Percentiles rank a stretch among this genome's conserved stretches.
phyloP scores from a whole-genome alignment of 1,140 invertebrate genomes.

The Rhyacophila brunnea region DNA sequence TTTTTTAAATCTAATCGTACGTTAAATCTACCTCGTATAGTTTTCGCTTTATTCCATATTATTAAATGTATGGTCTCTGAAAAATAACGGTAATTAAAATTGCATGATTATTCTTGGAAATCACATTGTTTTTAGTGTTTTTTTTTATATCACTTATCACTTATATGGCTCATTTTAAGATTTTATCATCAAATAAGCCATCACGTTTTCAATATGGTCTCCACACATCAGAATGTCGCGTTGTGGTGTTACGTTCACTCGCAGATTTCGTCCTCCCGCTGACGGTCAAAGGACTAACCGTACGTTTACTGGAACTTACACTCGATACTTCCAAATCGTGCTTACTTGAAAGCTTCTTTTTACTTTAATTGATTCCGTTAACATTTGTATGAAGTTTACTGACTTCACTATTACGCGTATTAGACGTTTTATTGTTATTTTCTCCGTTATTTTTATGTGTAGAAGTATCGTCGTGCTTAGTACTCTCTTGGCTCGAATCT shows the following conservation, averaged over 20 bases:
- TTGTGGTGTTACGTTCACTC: constrained; percentile 39
- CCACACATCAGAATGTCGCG: constrained; percentile 58
- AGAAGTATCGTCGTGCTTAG: constrained; percentile 19
- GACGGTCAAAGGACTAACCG: constrained; percentile 35
- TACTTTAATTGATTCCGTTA: constrained; percentile 31
- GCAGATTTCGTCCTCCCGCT: constrained; percentile 35
- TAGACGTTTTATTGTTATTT: constrained; percentile 4
- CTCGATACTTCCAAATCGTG: constrained; percentile 43
- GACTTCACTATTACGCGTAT: background rate
- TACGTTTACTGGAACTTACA: constrained; percentile 48
- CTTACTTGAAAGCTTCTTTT: constrained; percentile 27
- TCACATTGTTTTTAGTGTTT: no score
- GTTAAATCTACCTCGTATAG: no score
- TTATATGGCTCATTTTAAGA: no score
- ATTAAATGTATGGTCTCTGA: no score
- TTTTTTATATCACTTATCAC: no score
- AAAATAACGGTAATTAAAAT: no score
- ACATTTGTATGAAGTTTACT: constrained; percentile 3
- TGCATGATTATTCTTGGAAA: no score
- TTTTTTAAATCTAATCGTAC: no score
- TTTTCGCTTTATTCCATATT: no score
- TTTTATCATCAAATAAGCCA: no score
- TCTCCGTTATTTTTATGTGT: background rate
- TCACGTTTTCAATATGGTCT: constrained; percentile 53
- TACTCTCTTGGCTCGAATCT: constrained; percentile 34